These are phyloP conservation scores for Pogona vitticeps DNA, from an alignment of 2,113 vertebrate genomes.

Conservation along the genomic window DNA sequence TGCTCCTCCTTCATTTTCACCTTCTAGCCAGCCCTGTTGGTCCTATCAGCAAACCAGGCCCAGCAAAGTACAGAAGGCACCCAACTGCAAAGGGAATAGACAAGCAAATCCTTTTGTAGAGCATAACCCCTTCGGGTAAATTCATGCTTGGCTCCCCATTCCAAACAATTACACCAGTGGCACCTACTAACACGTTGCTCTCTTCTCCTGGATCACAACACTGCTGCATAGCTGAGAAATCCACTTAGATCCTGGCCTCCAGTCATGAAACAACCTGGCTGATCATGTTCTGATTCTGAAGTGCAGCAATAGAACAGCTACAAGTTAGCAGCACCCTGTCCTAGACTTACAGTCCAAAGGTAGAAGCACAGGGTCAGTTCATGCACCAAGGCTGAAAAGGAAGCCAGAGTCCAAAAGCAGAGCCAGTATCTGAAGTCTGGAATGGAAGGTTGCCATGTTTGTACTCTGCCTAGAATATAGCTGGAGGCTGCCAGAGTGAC, in stretches of 20 bases:
- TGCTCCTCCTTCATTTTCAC: not conserved
- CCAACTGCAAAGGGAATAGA: not conserved
- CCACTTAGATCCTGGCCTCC: too few species aligned
- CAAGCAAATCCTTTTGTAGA: not conserved
- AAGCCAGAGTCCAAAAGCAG: too few species aligned
- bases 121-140: not conserved
- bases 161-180: not conserved
- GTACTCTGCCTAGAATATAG: too few species aligned
- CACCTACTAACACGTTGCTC: not conserved
- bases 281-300: not conserved
- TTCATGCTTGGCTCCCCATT: not conserved
- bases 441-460: too few species aligned
- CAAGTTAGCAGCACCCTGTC: too few species aligned
- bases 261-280: too few species aligned
- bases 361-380: too few species aligned
- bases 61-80: not conserved
- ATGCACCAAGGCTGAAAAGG: too few species aligned
- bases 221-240: not conserved
- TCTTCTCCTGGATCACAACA: not conserved
- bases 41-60: not conserved
- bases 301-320: too few species aligned
- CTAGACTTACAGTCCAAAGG: too few species aligned
- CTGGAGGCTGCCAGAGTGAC: too few species aligned
- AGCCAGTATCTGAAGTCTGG: too few species aligned
- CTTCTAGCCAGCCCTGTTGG: not conserved